These are phyloP conservation scores for Aphrocallistes beatrix DNA, from an alignment of 37 sponge, comb jelly and placozoan genomes.

Conservation along the genomic window DNA sequence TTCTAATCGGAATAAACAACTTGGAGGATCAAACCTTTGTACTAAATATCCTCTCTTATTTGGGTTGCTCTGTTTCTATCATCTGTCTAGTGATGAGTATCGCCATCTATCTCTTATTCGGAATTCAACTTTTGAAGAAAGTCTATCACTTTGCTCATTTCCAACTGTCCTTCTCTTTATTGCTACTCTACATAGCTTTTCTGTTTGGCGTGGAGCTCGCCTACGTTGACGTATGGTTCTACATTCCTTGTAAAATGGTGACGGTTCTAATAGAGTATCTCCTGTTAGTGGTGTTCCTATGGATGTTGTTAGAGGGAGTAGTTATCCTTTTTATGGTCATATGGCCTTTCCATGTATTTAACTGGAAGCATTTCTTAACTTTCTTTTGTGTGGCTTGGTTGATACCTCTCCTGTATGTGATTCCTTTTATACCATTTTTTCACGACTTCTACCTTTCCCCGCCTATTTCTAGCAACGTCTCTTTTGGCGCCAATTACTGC, in stretches of 20 bases:
- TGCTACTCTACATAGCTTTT: not conserved
- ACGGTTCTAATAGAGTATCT: not conserved
- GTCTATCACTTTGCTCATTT: conserved; percentile 15
- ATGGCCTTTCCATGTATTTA: not conserved
- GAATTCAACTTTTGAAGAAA: not conserved
- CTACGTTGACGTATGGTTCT: not conserved
- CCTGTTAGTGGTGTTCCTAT: not conserved
- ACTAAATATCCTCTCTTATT: conserved; percentile 32
- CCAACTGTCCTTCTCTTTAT: not conserved
- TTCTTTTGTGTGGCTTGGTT: not conserved
- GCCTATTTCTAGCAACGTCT: not conserved
- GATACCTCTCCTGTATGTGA: not conserved
- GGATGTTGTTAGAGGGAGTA: not conserved
- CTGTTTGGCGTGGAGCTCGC: conserved; percentile 3
- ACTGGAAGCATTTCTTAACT: not conserved
- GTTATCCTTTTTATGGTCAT: not conserved
- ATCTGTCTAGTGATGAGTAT: conserved; percentile 38
- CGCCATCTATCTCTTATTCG: conserved; percentile 29
- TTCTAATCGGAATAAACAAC: not conserved
- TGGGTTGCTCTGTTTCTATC: conserved; percentile 44
- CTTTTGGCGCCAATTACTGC: too few relatives aligned
- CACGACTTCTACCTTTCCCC: not conserved
- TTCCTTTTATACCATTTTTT: not conserved
- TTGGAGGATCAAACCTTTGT: conserved; percentile 24
- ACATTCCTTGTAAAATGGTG: not conserved